Evolutionary conservation across 1,140 invertebrate genomes (phyloP).

Genomic region (Nautilus pompilius): DNA sequence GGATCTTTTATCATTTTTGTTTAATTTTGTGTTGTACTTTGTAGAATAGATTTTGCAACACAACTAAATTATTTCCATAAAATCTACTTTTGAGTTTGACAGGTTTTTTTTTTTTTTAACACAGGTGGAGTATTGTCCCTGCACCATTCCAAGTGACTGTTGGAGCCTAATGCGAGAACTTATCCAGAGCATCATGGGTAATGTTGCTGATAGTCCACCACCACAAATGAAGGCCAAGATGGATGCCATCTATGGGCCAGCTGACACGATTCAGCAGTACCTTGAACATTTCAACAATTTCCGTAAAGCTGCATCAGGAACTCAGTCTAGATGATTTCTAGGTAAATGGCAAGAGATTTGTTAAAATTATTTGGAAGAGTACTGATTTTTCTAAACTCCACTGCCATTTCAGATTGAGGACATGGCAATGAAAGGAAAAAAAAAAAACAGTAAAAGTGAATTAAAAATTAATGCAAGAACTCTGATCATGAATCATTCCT

Average conservation of each 20-base stretch:
- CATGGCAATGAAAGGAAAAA: too few species aligned
- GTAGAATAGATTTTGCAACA: not conserved
- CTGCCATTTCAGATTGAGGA: too few species aligned
- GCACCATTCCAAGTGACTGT: slow-evolving; percentile 78
- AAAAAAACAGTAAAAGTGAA: too few species aligned
- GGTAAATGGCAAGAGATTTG: too few species aligned
- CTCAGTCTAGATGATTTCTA: slow-evolving; percentile 5
- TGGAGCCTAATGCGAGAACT: slow-evolving; percentile 92
- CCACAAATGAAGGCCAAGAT: slow-evolving; percentile 66
- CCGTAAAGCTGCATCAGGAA: slow-evolving; percentile 65
- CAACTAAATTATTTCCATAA: not conserved
- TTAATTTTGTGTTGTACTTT: not conserved
- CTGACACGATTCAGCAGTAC: slow-evolving; percentile 93
- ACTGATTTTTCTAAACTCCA: too few species aligned
- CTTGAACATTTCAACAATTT: slow-evolving; percentile 90
- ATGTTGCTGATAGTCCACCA: slow-evolving; percentile 58
- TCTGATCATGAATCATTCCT: too few species aligned
- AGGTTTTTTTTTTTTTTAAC: slow-evolving; percentile 22
- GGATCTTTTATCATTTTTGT: too few species aligned
- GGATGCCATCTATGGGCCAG: slow-evolving; percentile 74
- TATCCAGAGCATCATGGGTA: slow-evolving; percentile 85
- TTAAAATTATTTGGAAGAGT: too few species aligned
- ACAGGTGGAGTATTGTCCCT: slow-evolving; percentile 88
- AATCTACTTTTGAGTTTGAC: not conserved
- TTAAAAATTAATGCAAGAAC: too few species aligned